Conservation (phyloP, 1,140 invertebrate species). For the Drosophila lacteicornis region DNA sequence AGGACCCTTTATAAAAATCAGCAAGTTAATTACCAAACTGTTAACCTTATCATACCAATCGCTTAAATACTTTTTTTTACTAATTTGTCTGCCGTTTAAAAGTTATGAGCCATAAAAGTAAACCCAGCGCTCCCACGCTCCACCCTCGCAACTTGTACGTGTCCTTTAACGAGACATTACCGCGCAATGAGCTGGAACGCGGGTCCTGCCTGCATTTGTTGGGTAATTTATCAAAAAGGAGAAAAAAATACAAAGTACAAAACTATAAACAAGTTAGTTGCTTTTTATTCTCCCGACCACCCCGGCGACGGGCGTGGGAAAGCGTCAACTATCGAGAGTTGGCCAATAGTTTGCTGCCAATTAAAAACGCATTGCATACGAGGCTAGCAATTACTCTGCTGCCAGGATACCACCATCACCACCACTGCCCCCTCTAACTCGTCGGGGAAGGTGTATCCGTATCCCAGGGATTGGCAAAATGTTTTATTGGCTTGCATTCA, state of each 20-base stretch:
- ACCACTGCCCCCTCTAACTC: constrained; percentile 2
- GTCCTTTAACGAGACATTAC: constrained; percentile 67
- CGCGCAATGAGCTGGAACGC: constrained; percentile 68
- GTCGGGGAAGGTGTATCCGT: constrained; percentile 11
- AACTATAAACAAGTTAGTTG: constrained; percentile 49
- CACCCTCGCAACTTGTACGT: constrained; percentile 22
- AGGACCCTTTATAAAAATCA: neutral
- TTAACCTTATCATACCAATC: constrained; percentile 16
- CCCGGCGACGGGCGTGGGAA: constrained; percentile 58
- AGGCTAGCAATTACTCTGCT: constrained; percentile 64
- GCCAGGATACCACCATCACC: constrained; percentile 33
- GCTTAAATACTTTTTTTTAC: constrained; percentile 3
- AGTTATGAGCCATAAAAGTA: constrained; percentile 35
- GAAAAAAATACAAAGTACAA: constrained; percentile 5
- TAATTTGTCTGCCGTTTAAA: constrained; percentile 36
- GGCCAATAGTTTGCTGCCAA: constrained; percentile 42
- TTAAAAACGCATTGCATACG: constrained; percentile 76
- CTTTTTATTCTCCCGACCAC: constrained; percentile 4
- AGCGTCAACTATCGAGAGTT: constrained; percentile 27
- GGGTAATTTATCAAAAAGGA: constrained; percentile 69
- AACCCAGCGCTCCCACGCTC: constrained; percentile 64
- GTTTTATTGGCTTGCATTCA: constrained; percentile 65
- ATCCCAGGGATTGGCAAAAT: constrained; percentile 57
- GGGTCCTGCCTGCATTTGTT: constrained; percentile 45
- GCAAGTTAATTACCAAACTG: constrained; percentile 25